phyloP scores from a whole-genome alignment of 2,888 invertebrate genomes.

The Augiades crinisus region DNA sequence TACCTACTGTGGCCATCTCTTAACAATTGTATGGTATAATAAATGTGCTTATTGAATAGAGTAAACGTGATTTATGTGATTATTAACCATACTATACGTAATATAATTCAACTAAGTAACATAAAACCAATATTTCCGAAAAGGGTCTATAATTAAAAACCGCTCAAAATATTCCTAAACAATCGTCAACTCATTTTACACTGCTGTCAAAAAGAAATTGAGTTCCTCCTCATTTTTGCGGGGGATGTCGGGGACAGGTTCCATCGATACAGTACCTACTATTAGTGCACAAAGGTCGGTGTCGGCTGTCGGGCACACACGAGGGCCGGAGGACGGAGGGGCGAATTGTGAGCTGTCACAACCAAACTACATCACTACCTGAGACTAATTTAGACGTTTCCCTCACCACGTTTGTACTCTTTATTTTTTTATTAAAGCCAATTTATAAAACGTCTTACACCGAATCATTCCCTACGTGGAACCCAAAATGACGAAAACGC shows the following conservation, averaged over 20 bases:
- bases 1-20: too few species aligned
- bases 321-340: conserved; percentile 44
- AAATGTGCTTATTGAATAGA: too few species aligned
- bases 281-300: conserved; percentile 72
- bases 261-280: conserved; percentile 53
- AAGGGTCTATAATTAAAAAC: conserved; percentile 20
- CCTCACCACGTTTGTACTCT: conserved; percentile 27
- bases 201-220: conserved; percentile 69
- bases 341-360: conserved; percentile 73
- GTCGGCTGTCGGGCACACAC: conserved; percentile 59
- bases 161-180: conserved; percentile 14
- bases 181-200: conserved; percentile 42
- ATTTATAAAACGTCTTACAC: conserved; percentile 22
- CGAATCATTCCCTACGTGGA: conserved; percentile 12
- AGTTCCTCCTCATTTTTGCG: conserved; percentile 53
- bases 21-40: too few species aligned
- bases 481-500: conserved; percentile 21
- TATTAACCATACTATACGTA: too few species aligned
- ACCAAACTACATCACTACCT: conserved; percentile 55
- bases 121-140: too few species aligned
- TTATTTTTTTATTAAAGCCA: conserved; percentile 18
- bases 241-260: conserved; percentile 55
- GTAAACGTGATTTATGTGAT: too few species aligned
- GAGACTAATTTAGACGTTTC: conserved; percentile 42
- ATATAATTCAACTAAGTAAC: too few species aligned